Conservation (phyloP, 2,797 vertebrate species). For the Phylloscopus collybita region DNA sequence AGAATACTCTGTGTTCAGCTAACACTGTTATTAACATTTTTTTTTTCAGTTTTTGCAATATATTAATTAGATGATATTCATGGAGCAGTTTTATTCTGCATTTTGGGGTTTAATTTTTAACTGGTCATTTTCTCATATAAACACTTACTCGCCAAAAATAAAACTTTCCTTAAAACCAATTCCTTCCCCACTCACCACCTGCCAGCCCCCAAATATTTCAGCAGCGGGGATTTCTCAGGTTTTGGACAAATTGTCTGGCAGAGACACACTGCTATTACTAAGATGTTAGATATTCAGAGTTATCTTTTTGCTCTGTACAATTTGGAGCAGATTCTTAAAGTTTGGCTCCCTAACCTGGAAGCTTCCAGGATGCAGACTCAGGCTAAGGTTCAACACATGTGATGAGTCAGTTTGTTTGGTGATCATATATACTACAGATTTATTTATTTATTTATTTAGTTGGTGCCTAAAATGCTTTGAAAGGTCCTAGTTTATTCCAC, state of each 20-base stretch:
- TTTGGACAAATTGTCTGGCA: neutral
- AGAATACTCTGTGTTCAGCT: constrained; percentile 4
- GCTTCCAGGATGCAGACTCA: neutral
- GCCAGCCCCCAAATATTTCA: neutral
- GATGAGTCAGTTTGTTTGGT: neutral
- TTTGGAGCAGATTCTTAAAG: neutral
- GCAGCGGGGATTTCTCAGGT: neutral
- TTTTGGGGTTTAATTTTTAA: neutral
- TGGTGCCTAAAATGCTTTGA: neutral
- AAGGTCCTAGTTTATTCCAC: neutral
- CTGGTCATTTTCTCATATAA: neutral
- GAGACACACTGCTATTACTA: neutral
- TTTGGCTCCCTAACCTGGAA: neutral
- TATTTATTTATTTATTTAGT: neutral
- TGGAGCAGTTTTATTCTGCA: constrained; percentile 25
- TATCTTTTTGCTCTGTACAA: neutral
- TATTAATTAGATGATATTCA: constrained; percentile 16
- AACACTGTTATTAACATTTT: constrained; percentile 61
- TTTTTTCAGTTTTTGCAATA: neutral
- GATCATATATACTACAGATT: neutral
- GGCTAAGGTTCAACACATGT: rapidly evolving
- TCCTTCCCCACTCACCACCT: neutral
- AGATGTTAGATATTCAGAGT: neutral
- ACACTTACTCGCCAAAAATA: neutral
- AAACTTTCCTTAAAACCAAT: neutral